phyloP scores from a whole-genome alignment of 2,888 invertebrate species.

The Therioaphis trifolii region DNA sequence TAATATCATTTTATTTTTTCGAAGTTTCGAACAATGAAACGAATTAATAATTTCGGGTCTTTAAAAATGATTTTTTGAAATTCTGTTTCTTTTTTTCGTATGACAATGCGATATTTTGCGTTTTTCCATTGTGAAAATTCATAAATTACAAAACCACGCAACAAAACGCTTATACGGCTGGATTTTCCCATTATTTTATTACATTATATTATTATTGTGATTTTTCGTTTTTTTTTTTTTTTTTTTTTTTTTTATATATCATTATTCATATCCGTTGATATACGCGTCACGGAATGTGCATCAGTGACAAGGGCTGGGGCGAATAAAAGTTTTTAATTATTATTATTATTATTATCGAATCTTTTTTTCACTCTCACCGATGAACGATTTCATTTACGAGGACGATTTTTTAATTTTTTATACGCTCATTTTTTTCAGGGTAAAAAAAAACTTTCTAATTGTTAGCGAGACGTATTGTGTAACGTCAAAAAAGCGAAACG shows the following conservation, averaged over 20 bases:
- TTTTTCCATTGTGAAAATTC: not conserved
- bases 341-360: conserved; percentile 21
- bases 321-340: conserved; percentile 37
- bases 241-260: not conserved
- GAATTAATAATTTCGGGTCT: not conserved
- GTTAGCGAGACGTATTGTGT: not conserved
- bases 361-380: not conserved
- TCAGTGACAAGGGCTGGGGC: not conserved
- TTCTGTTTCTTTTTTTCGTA: not conserved
- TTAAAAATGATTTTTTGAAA: conserved; percentile 5
- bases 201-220: too few species aligned
- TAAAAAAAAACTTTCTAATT: conserved; percentile 18
- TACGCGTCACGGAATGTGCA: not conserved
- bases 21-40: not conserved
- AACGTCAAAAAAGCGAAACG: not conserved
- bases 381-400: not conserved
- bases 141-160: conserved; percentile 10
- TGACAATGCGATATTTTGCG: not conserved
- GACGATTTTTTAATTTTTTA: not conserved
- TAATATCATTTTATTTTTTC: not conserved
- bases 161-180: not conserved
- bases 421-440: not conserved
- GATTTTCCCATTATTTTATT: not conserved
- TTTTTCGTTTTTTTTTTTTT: too few species aligned
- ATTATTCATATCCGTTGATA: conserved; percentile 13